Conservation (phyloP, 2,888 invertebrate genomes). For the Uropetala carovei region DNA sequence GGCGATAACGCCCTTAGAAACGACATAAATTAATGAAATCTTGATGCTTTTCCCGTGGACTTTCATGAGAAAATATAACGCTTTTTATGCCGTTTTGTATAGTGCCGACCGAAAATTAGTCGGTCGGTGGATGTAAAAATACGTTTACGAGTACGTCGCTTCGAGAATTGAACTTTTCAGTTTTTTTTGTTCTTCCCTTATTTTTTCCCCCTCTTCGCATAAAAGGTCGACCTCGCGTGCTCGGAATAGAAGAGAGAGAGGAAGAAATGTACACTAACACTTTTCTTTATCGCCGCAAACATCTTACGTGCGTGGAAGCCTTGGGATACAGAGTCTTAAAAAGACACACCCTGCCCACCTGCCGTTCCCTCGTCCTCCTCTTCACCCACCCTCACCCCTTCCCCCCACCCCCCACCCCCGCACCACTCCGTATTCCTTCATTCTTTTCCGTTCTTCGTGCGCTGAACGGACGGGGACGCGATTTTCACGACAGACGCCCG, state of each 20-base stretch:
- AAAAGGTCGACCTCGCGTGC: slow-evolving; percentile 34
- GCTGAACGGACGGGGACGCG: neutral
- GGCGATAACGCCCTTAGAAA: neutral
- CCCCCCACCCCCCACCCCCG: neutral
- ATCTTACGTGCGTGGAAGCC: slow-evolving; percentile 44
- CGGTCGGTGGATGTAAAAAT: neutral
- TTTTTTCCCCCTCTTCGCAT: neutral
- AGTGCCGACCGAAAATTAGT: slow-evolving; percentile 13
- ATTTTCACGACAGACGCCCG: neutral
- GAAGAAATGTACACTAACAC: slow-evolving; percentile 37
- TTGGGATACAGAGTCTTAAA: neutral
- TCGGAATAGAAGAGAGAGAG: neutral
- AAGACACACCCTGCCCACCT: neutral
- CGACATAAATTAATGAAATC: slow-evolving; percentile 11
- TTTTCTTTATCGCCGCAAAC: slow-evolving; percentile 44
- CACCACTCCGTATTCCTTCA: neutral
- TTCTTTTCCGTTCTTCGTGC: too few relatives aligned
- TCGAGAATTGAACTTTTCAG: neutral
- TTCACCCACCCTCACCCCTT: neutral
- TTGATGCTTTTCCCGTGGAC: neutral
- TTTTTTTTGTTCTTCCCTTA: neutral
- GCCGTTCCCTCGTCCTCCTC: neutral
- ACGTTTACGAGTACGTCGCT: neutral
- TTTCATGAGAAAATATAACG: neutral
- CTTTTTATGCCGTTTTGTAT: neutral